Evolutionary conservation across 2,888 invertebrate species (phyloP).

Genomic region (Drosophila helvetica): DNA sequence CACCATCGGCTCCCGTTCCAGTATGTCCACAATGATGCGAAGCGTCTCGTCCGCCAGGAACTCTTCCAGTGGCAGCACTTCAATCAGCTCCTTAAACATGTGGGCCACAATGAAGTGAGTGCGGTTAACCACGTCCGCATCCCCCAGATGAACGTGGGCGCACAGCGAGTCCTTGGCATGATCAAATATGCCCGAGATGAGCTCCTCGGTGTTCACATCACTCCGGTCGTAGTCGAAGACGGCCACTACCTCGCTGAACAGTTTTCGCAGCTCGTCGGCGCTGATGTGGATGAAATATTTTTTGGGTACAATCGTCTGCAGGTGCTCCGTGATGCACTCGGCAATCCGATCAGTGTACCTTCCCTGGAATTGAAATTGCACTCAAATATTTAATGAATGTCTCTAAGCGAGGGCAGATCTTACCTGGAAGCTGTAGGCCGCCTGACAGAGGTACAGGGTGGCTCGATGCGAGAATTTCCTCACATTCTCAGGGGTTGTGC

Average conservation of each 20-base stretch:
- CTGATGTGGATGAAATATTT: conserved; percentile 79
- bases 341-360: conserved; percentile 79
- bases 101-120: conserved; percentile 75
- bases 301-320: conserved; percentile 80
- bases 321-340: conserved; percentile 77
- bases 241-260: conserved; percentile 79
- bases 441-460: conserved; percentile 80
- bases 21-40: conserved; percentile 66
- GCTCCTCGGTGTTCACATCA: conserved; percentile 78
- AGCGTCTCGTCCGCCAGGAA: conserved; percentile 73
- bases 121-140: conserved; percentile 69
- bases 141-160: conserved; percentile 27
- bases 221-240: conserved; percentile 79
- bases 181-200: conserved; percentile 77
- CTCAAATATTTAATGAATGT: not conserved
- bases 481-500: conserved; percentile 73
- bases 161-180: conserved; percentile 72
- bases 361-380: conserved; percentile 65
- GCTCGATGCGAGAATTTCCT: conserved; percentile 79
- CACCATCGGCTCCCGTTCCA: conserved; percentile 72
- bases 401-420: not conserved
- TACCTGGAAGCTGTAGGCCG: conserved; percentile 79
- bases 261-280: conserved; percentile 72
- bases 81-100: conserved; percentile 77
- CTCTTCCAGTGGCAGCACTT: conserved; percentile 80